A percentile compares a stretch with the other conserved stretches of the same genome.
Evolutionary conservation across 2,888 invertebrate genomes (phyloP).

Genomic region (Melieria omissa): DNA sequence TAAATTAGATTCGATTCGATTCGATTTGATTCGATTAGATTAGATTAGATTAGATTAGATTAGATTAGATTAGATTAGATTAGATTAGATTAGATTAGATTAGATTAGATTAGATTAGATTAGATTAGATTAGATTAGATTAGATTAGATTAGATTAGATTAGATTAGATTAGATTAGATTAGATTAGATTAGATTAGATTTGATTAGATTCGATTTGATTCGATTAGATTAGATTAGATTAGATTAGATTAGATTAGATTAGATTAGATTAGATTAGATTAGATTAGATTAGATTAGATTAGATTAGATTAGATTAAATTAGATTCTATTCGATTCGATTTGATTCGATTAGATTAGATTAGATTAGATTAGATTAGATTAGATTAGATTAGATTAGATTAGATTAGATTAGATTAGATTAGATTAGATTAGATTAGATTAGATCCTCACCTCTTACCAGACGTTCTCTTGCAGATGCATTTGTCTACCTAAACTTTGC

Average conservation of each 20-base stretch:
- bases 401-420: neutral
- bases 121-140: too few species aligned
- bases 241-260: conserved; percentile 1
- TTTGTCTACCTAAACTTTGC: too few species aligned
- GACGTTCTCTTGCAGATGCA: too few species aligned
- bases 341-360: neutral
- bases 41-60: too few species aligned
- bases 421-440: neutral
- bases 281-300: conserved; percentile 4
- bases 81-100: too few species aligned
- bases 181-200: neutral
- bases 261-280: neutral
- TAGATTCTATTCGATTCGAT: neutral
- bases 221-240: neutral
- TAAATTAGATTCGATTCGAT: too few species aligned
- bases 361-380: conserved; percentile 1
- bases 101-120: too few species aligned
- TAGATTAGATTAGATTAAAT: neutral
- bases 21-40: too few species aligned
- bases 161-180: neutral
- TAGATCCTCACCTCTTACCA: neutral
- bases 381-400: neutral
- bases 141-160: too few species aligned
- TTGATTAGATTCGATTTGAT: neutral
- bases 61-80: too few species aligned